Evolutionary conservation across 2,888 invertebrate species (phyloP).

Genomic region (Sphaerophoria rueppellii): DNA sequence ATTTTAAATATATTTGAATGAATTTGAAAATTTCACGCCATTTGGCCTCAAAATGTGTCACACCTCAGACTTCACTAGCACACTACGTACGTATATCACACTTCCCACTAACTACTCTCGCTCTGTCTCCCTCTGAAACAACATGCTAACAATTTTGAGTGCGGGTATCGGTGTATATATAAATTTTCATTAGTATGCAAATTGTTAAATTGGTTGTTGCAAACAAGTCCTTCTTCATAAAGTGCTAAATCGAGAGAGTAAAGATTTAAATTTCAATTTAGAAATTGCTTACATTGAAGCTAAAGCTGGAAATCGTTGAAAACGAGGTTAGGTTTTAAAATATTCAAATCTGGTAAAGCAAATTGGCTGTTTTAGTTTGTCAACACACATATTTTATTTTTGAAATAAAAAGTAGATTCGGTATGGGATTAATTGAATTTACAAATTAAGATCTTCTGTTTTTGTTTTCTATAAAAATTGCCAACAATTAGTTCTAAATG

Average conservation of each 20-base stretch:
- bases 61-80: background rate
- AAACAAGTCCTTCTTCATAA: conserved; percentile 21
- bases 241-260: conserved; percentile 18
- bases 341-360: no score
- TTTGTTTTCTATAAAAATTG: no score
- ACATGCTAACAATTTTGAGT: background rate
- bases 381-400: no score
- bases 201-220: conserved; percentile 59
- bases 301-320: background rate
- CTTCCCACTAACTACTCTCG: background rate
- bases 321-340: no score
- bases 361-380: no score
- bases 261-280: conserved; percentile 19
- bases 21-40: conserved; percentile 58
- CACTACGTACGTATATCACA: background rate
- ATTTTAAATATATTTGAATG: conserved; percentile 55
- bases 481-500: no score
- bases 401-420: no score
- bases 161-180: background rate
- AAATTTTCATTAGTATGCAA: conserved; percentile 57
- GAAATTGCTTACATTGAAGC: background rate
- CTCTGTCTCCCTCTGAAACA: background rate
- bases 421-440: no score
- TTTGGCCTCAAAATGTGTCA: conserved; percentile 48
- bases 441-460: no score